Conservation (phyloP, 2,113 vertebrate genomes). For the Chrysochloris asiatica region DNA sequence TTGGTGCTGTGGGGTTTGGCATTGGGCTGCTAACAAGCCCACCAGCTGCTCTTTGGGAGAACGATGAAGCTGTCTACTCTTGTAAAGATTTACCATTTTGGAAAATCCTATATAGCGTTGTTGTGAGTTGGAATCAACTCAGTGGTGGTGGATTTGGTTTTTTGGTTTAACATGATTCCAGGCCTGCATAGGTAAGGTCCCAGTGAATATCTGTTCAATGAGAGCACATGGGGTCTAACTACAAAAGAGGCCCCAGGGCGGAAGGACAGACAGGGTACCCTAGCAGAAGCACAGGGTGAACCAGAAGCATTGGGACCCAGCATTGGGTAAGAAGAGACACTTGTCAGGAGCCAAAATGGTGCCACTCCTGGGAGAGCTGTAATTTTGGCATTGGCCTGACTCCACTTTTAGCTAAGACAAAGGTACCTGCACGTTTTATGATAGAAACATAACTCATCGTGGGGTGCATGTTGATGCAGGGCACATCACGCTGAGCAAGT, state of each 20-base stretch:
- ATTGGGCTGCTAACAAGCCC: too few relatives aligned
- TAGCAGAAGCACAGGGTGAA: accelerated
- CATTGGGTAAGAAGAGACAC: too few relatives aligned
- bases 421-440: accelerated
- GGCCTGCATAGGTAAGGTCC: background rate
- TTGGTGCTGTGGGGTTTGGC: too few relatives aligned
- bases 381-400: background rate
- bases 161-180: too few relatives aligned
- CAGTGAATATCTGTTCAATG: background rate
- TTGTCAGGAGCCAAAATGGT: accelerated
- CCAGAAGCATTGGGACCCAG: background rate
- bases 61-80: too few relatives aligned
- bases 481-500: accelerated
- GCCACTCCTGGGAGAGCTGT: background rate
- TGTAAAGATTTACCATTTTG: too few relatives aligned
- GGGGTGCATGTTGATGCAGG: accelerated
- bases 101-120: too few relatives aligned
- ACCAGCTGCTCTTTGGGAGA: too few relatives aligned
- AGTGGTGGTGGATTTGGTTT: too few relatives aligned
- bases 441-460: background rate
- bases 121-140: too few relatives aligned
- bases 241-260: background rate
- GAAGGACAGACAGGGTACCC: background rate
- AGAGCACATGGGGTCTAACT: background rate
- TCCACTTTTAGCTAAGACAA: background rate